Evolutionary conservation across 2,797 vertebrate species (phyloP).

Genomic region (Molossus molossus): DNA sequence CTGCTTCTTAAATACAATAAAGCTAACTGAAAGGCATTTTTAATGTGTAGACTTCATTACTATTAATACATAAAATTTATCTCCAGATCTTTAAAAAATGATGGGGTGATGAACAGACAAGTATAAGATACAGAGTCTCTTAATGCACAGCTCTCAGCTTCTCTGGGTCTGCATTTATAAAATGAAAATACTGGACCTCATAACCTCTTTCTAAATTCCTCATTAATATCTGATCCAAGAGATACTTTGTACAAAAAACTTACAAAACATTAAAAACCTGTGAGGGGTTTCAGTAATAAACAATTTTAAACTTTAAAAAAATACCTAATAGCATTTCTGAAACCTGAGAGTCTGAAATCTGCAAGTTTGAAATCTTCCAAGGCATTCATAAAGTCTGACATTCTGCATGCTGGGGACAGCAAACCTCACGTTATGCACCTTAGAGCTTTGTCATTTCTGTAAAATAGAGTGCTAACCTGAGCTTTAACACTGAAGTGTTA

Average conservation of each 20-base stretch:
- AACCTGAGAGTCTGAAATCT: conserved; percentile 53
- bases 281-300: conserved; percentile 36
- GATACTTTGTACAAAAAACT: background rate
- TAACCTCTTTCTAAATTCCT: conserved; percentile 35
- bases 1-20: background rate
- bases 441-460: background rate
- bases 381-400: conserved; percentile 48
- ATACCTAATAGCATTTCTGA: conserved; percentile 19
- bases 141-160: conserved; percentile 9
- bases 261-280: conserved; percentile 12
- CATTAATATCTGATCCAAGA: background rate
- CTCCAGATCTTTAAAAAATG: conserved; percentile 53
- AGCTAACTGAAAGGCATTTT: conserved; percentile 10
- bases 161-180: background rate
- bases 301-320: conserved; percentile 59
- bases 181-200: background rate
- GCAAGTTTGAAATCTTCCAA: background rate
- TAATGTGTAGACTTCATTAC: background rate
- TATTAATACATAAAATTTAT: background rate
- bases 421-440: background rate
- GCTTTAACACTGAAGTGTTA: conserved; percentile 1
- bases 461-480: background rate
- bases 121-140: background rate
- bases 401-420: background rate
- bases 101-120: background rate